Conservation (phyloP, 2,113 vertebrate species). For the Nannobrachium achirus region DNA sequence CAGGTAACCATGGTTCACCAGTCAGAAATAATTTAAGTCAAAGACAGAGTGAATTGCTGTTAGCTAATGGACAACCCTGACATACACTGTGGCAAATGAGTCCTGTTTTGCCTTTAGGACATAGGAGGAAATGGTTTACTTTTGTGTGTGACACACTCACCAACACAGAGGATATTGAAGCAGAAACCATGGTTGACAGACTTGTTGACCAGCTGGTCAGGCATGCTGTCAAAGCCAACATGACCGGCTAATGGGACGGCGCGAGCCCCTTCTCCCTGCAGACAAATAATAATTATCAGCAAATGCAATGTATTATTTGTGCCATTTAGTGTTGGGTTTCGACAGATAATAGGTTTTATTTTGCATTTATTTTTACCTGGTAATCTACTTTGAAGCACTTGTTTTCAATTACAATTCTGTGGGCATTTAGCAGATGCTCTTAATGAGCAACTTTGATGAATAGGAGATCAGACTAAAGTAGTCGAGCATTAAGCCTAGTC, state of each 20-base stretch:
- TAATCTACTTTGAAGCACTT: too few relatives aligned
- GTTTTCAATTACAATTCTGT: too few relatives aligned
- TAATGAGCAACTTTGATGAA: too few relatives aligned
- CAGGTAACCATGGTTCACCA: slow-evolving; percentile 9
- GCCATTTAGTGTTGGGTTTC: too few relatives aligned
- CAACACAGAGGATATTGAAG: slow-evolving; percentile 99
- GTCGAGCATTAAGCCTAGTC: too few relatives aligned
- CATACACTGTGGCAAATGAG: slow-evolving; percentile 34
- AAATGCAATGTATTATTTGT: slow-evolving; percentile 1
- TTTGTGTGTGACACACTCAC: slow-evolving; percentile 82
- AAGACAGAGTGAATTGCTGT: slow-evolving; percentile 17
- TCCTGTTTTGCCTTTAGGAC: slow-evolving; percentile 31
- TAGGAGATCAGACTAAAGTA: too few relatives aligned
- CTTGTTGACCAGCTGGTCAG: slow-evolving; percentile 99
- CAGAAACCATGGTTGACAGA: slow-evolving; percentile 97
- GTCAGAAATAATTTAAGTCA: slow-evolving; percentile 26
- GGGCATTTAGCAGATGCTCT: too few relatives aligned
- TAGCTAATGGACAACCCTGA: slow-evolving; percentile 36
- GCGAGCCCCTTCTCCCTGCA: slow-evolving; percentile 92
- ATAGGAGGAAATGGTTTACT: slow-evolving; percentile 4
- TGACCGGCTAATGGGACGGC: slow-evolving; percentile 92
- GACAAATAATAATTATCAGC: slow-evolving; percentile 8
- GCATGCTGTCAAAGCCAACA: slow-evolving; percentile 99
- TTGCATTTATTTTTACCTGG: too few relatives aligned
- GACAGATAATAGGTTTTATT: too few relatives aligned